Evolutionary conservation across 2,797 vertebrate species (phyloP), one percentile per base, ranked within the genome.

Genomic region (Cheirogaleus major): DNA sequence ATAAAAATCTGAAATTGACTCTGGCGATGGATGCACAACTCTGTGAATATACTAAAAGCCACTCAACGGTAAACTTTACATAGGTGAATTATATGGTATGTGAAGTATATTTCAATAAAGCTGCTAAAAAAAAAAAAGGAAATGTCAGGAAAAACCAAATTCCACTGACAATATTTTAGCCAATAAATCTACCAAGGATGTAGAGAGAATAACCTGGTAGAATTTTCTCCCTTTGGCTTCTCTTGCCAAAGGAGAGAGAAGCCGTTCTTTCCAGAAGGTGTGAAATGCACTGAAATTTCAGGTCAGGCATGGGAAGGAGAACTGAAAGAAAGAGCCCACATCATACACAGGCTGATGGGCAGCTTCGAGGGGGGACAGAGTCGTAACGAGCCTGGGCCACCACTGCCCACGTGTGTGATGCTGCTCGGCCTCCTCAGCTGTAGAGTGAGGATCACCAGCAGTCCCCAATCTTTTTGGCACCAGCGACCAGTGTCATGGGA

Each of bases 181-280:
- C 43, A 41, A 45, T 6, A 57, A 41, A 67, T 13, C 35, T 17
- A 30, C 22, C 45, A 65, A 69, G 55, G 65, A 72, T 3, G 0
- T 4, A 38, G 18, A 18, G 32, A 65, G 7, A 75, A 22, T 0
- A 4, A 17, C 17, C 30, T 0, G 1, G 20, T 3, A 32, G 14
- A 38, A 67, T 35, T 27, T 5, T 20, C 22, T 7, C 7, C 23
- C 32, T 30, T 4, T 0, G 43, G 43, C 5, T 80, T 30, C 38
- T 45, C 30, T 30, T 32, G 61, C 17, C 45, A 45, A 45, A 45
- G 45, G 11, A 45, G 45, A 45, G 45, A 45, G 45, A 45, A 45
- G 45, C 6, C 2, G 6, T 7, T 48, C 50, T 25, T 78, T 50
- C 38, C 9, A 48, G 15, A 50, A 79, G 52, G 48, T 17, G 5